Percentiles rank a stretch among this genome's conserved stretches.
Conservation (phyloP, 2,113 vertebrate genomes). For the Pterocles orientalis region DNA sequence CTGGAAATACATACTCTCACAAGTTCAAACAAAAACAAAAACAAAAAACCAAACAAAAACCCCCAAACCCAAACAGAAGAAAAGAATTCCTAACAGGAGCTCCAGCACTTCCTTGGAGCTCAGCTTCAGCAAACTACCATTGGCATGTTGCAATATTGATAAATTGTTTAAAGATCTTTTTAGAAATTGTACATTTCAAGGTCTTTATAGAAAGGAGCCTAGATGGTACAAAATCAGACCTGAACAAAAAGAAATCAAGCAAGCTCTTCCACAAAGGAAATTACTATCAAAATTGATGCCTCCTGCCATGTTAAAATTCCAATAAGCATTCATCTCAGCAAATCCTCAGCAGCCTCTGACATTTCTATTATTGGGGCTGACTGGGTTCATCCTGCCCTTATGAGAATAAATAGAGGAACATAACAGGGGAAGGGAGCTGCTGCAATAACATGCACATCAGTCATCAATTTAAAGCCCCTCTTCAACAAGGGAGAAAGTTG, state of each 20-base stretch:
- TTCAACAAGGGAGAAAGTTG: background rate
- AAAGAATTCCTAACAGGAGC: background rate
- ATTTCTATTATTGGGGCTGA: constrained; percentile 61
- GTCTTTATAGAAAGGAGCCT: background rate
- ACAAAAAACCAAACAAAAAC: background rate
- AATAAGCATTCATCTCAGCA: constrained; percentile 56
- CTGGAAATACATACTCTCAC: background rate
- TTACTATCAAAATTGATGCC: constrained; percentile 37
- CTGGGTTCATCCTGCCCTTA: constrained; percentile 44
- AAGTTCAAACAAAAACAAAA: background rate
- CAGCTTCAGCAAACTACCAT: background rate
- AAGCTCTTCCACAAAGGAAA: constrained; percentile 35
- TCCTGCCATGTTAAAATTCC: constrained; percentile 29
- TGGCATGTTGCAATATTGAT: background rate
- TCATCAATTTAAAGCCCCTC: background rate
- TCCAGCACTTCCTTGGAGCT: background rate
- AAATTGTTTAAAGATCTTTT: background rate
- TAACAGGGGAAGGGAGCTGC: background rate
- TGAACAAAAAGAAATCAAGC: constrained; percentile 10
- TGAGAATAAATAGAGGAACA: background rate
- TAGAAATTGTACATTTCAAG: background rate
- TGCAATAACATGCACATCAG: background rate
- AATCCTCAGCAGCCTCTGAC: constrained; percentile 14
- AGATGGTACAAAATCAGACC: background rate
- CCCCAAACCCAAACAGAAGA: background rate